Conservation (phyloP, 2,113 vertebrate genomes). For the Aegotheles bennettii region DNA sequence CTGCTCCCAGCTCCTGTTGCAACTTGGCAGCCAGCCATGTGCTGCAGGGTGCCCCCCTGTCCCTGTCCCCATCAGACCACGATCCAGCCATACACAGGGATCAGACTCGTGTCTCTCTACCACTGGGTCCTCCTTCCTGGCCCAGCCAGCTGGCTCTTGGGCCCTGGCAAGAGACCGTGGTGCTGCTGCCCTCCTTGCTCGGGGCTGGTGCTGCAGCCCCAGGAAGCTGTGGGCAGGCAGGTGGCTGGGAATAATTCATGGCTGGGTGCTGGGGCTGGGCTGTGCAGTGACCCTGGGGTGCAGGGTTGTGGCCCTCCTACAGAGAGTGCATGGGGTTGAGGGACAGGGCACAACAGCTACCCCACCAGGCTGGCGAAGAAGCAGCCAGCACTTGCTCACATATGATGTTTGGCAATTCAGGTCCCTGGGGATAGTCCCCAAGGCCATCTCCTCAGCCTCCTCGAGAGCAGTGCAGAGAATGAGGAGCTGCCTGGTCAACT, state of each 20-base stretch:
- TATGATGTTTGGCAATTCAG: rapidly evolving
- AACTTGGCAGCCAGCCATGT: neutral
- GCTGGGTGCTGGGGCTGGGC: neutral
- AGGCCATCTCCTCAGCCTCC: neutral
- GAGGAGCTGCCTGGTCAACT: neutral
- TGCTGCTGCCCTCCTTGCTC: neutral
- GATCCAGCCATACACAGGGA: neutral
- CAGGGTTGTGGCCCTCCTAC: neutral
- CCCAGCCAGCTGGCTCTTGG: neutral
- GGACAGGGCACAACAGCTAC: neutral
- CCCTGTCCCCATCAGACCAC: neutral
- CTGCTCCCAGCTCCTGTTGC: neutral
- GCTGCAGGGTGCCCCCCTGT: rapidly evolving
- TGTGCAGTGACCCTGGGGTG: neutral
- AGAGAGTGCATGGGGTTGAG: rapidly evolving
- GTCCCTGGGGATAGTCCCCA: neutral
- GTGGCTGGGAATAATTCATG: rapidly evolving
- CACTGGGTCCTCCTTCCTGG: rapidly evolving
- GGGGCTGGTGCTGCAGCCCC: rapidly evolving
- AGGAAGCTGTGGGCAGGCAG: neutral
- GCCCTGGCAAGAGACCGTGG: neutral
- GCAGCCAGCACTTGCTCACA: neutral
- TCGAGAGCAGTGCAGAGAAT: rapidly evolving
- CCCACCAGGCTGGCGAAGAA: neutral
- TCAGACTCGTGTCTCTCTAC: rapidly evolving